Evolutionary conservation across 2,888 invertebrate species (phyloP).

Genomic region (Ophion costatus): DNA sequence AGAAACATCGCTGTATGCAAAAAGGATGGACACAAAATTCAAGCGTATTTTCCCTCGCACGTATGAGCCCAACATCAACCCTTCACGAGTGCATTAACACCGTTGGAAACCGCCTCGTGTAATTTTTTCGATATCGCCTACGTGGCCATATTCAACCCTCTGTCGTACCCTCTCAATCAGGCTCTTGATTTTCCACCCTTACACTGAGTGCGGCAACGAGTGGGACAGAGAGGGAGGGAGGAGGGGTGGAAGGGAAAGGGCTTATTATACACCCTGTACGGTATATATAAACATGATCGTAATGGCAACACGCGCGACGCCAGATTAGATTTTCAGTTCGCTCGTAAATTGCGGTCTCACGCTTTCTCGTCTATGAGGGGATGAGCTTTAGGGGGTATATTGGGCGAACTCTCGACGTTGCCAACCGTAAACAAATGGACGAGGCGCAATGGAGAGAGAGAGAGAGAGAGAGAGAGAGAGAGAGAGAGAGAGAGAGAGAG

Average conservation of each 20-base stretch:
- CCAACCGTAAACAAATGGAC: slow-evolving; percentile 58
- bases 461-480: neutral
- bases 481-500: neutral
- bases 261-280: slow-evolving; percentile 39
- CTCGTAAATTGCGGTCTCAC: slow-evolving; percentile 72
- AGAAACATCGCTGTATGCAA: neutral
- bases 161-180: slow-evolving; percentile 10
- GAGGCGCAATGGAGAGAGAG: neutral
- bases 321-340: slow-evolving; percentile 74
- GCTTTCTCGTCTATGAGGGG: slow-evolving; percentile 10
- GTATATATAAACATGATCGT: slow-evolving; percentile 67
- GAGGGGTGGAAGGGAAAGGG: neutral
- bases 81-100: slow-evolving; percentile 63
- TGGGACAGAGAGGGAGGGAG: neutral
- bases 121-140: slow-evolving; percentile 73
- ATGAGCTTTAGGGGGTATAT: slow-evolving; percentile 25
- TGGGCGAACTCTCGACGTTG: slow-evolving; percentile 29
- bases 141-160: neutral
- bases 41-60: neutral
- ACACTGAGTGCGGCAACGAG: slow-evolving; percentile 5
- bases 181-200: slow-evolving; percentile 47
- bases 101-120: slow-evolving; percentile 69
- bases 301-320: slow-evolving; percentile 66
- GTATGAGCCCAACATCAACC: neutral
- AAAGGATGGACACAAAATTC: neutral